Conservation (phyloP, 2,797 vertebrate genomes). For the Intellagama lesueurii region DNA sequence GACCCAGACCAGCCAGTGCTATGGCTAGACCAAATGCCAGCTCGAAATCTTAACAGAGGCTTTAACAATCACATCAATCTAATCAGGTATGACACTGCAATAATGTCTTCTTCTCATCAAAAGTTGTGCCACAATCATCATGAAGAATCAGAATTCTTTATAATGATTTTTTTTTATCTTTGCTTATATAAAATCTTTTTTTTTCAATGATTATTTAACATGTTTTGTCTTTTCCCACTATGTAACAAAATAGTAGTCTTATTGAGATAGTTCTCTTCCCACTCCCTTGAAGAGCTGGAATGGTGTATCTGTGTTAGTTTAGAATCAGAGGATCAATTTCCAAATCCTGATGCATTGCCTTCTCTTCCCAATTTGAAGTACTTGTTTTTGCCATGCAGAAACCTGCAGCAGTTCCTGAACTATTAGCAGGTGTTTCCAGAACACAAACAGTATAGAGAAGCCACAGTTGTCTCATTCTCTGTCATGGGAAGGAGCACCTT, state of each 20-base stretch:
- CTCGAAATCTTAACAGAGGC: slow-evolving; percentile 92
- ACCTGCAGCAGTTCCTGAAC: background rate
- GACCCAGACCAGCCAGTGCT: slow-evolving; percentile 97
- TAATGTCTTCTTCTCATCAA: background rate
- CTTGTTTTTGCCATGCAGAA: background rate
- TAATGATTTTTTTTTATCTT: background rate
- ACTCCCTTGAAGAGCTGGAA: background rate
- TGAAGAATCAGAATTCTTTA: too few species aligned
- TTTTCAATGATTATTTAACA: slow-evolving; percentile 27
- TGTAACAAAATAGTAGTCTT: slow-evolving; percentile 31
- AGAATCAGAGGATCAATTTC: slow-evolving; percentile 3
- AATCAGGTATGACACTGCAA: slow-evolving; percentile 85
- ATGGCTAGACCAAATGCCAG: slow-evolving; percentile 98
- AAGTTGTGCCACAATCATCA: background rate
- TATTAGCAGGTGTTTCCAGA: slow-evolving; percentile 21
- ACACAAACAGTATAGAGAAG: background rate
- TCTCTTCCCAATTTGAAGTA: slow-evolving; percentile 6
- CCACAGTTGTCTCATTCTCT: background rate
- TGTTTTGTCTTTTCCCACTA: slow-evolving; percentile 23
- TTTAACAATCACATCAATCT: slow-evolving; percentile 99
- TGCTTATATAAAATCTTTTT: background rate
- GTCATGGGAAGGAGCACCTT: slow-evolving; percentile 26
- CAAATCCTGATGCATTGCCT: background rate
- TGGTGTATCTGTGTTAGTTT: slow-evolving; percentile 6
- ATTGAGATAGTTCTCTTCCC: background rate